These are phyloP conservation scores for Falcaria lacertinaria DNA, from an alignment of 2,888 invertebrate species.

Conservation along the genomic window DNA sequence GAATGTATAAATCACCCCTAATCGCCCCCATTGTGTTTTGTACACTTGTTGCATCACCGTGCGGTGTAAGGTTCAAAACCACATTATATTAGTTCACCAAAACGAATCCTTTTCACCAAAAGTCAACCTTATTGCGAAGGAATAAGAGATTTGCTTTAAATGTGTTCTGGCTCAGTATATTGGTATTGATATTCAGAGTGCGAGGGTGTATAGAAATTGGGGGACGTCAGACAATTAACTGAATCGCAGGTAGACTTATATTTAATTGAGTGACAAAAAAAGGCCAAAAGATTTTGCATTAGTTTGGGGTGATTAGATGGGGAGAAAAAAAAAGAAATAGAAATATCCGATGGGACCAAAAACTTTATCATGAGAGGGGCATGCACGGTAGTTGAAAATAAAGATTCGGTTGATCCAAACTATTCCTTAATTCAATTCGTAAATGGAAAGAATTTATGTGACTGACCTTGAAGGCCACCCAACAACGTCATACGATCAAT, in stretches of 20 bases:
- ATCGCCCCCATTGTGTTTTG: slow-evolving; percentile 60
- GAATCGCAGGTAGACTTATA: slow-evolving; percentile 69
- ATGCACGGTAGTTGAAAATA: too few species aligned
- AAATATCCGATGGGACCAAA: too few species aligned
- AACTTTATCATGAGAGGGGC: too few species aligned
- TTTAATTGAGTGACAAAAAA: slow-evolving; percentile 49
- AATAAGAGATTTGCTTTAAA: slow-evolving; percentile 10
- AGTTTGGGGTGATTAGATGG: slow-evolving; percentile 20
- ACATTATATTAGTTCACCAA: slow-evolving; percentile 9
- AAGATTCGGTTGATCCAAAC: too few species aligned
- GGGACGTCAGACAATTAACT: slow-evolving; percentile 71
- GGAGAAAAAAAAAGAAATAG: too few species aligned
- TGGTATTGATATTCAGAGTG: slow-evolving; percentile 29
- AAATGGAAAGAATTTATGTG: too few species aligned
- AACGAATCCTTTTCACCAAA: not conserved
- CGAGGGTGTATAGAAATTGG: slow-evolving; percentile 57
- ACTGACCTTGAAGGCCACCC: too few species aligned
- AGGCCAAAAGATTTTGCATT: slow-evolving; percentile 46
- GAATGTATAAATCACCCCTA: slow-evolving; percentile 75
- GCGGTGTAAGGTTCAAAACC: slow-evolving; percentile 35
- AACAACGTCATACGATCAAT: too few species aligned
- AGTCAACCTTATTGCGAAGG: slow-evolving; percentile 8
- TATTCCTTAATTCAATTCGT: too few species aligned
- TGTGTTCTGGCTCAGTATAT: slow-evolving; percentile 4
- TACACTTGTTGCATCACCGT: slow-evolving; percentile 73